Percentiles rank a stretch among this genome's conserved stretches.
Conservation (phyloP, 2,888 invertebrate genomes). For the Cenopis cana region DNA sequence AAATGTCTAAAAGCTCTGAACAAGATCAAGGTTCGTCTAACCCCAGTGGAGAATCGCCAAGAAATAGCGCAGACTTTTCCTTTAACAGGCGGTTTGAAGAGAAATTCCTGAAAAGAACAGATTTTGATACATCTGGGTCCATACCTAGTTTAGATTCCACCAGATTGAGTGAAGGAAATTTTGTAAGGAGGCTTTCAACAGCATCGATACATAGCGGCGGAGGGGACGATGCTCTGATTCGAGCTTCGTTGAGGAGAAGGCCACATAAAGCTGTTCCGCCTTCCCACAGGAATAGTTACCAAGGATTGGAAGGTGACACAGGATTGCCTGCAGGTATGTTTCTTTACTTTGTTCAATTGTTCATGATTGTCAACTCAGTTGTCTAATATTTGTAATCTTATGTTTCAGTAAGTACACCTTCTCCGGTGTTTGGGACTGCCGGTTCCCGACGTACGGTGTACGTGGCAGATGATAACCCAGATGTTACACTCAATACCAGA, state of each 20-base stretch:
- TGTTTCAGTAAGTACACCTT: conserved; percentile 70
- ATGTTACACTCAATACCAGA: conserved; percentile 74
- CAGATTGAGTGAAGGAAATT: conserved; percentile 72
- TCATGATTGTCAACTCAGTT: not conserved
- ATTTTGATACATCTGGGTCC: conserved; percentile 72
- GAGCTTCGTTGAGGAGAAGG: conserved; percentile 85
- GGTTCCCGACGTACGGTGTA: conserved; percentile 94
- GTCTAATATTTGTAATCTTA: conserved; percentile 2
- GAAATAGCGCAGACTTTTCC: conserved; percentile 76
- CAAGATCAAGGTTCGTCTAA: conserved; percentile 81
- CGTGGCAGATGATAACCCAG: conserved; percentile 88
- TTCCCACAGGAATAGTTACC: conserved; percentile 86
- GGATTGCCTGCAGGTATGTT: conserved; percentile 72
- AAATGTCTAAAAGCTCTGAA: conserved; percentile 79
- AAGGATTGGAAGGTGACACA: conserved; percentile 81
- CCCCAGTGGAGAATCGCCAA: conserved; percentile 76
- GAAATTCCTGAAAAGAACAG: conserved; percentile 75
- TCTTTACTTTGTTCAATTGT: not conserved
- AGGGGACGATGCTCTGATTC: conserved; percentile 85
- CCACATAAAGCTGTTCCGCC: conserved; percentile 80
- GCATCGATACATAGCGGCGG: conserved; percentile 82
- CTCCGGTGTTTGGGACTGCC: conserved; percentile 89
- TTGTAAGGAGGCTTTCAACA: conserved; percentile 75
- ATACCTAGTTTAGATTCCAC: conserved; percentile 77
- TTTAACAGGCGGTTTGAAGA: conserved; percentile 76